Conservation (phyloP, 2,113 vertebrate genomes). For the Callipepla squamata region DNA sequence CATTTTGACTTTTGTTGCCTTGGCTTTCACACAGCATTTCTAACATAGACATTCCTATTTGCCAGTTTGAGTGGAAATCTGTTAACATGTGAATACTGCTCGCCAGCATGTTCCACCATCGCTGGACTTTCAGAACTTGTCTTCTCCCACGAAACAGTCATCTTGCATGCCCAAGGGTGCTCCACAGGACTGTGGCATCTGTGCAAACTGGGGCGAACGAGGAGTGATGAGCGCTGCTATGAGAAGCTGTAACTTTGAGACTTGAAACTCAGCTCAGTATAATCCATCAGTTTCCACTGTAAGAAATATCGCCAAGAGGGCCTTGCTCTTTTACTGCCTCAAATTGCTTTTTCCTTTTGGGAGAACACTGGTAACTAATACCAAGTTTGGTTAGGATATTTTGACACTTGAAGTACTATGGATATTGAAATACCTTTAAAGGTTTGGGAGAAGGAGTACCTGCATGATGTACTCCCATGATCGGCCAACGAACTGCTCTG, state of each 20-base stretch:
- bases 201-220: not conserved
- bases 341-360: not conserved
- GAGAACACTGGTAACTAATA: not conserved
- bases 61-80: slow-evolving; percentile 61
- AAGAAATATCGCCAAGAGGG: not conserved
- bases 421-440: slow-evolving; percentile 13
- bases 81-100: slow-evolving; percentile 43
- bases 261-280: not conserved
- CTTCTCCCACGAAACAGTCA: not conserved
- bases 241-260: not conserved
- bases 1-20: slow-evolving; percentile 76
- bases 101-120: not conserved
- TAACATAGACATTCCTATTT: slow-evolving; percentile 51
- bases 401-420: not conserved
- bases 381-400: not conserved
- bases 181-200: not conserved
- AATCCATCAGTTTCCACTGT: not conserved
- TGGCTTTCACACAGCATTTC: slow-evolving; percentile 67
- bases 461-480: not conserved
- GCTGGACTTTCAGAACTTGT: not conserved
- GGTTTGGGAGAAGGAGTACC: not conserved
- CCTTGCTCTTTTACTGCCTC: not conserved
- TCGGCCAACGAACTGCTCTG: not conserved
- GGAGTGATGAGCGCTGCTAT: not conserved
- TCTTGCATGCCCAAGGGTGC: not conserved